Base-by-base conservation (phyloP, 2,888 invertebrate species). In the Caenorhabditis sp. region DNA sequence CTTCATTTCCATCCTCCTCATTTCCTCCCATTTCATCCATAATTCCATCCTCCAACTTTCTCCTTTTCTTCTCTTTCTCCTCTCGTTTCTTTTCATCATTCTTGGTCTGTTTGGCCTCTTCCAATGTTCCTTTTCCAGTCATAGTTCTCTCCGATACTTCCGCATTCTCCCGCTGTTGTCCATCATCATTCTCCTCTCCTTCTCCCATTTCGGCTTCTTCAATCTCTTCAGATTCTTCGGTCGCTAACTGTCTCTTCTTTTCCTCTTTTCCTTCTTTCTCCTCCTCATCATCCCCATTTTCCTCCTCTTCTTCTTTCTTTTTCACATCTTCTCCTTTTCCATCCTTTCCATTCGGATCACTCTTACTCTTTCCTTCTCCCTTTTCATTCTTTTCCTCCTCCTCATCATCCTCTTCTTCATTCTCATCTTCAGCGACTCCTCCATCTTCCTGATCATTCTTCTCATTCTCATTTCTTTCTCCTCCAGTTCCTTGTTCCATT, bases 271-370 rank as follows among this genome's bases (percentile, higher is more conserved):
- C 63, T 8, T 65, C 63, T 2, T 77, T 60, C 4, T 79, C 70
- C 20, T 67, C 59, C 26, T 72, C 57, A 23, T 70, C 49, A 12
- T 67, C 59, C 17, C 63, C 60, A 12, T 74, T 50, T 21, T 76
- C 62, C 43, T 73, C 62, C 14, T 60, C 62, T 21, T 75, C 71
- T 25, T 63, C 63, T 25, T 75, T 70, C 27, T 78, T 64, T 52
- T 66, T 53, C 21, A 65, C 71, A 49, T 78, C 67, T 65, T 73
- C 68, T 58, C 69, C 66, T 58, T 70, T 61, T 75, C 76, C 70
- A 58, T 77, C 62, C 86, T 81, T 31, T 85, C 87, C 36, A 89
- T 88, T 52, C 88, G 88, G 68, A 69, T 79, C 78, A 3, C 64
- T 62, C 38, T 76, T 74, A 50, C 74, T 74, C 59, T 78, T 67